A percentile compares a stretch with the other conserved stretches of the same genome.
These are phyloP conservation scores for Micromesistius poutassou DNA, from an alignment of 2,797 vertebrate species.

Conservation along the genomic window DNA sequence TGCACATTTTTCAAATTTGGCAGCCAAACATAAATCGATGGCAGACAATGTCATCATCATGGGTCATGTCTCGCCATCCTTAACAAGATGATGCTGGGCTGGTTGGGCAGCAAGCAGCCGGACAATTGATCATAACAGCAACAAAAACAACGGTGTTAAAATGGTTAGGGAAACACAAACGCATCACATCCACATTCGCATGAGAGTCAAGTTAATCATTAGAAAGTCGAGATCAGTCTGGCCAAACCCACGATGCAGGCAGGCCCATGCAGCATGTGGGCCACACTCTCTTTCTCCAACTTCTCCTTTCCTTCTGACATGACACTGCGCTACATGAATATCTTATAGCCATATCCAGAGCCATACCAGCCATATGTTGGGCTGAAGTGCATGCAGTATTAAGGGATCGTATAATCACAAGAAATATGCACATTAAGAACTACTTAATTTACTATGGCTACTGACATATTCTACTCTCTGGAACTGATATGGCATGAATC, in stretches of 20 bases:
- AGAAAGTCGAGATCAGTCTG: constrained; percentile 24
- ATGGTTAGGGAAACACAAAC: constrained; percentile 56
- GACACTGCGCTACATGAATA: not conserved
- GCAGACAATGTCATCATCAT: constrained; percentile 41
- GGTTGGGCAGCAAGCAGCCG: constrained; percentile 47
- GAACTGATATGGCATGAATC: not conserved
- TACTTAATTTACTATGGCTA: too few relatives aligned
- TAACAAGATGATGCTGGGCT: constrained; percentile 30
- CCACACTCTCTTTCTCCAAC: not conserved
- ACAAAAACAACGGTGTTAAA: constrained; percentile 36
- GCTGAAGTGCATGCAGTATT: not conserved
- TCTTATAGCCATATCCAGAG: not conserved
- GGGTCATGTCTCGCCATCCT: constrained; percentile 60
- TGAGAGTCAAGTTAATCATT: constrained; percentile 36
- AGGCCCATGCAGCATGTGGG: constrained; percentile 35
- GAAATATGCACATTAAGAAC: not conserved
- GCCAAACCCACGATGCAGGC: constrained; percentile 43
- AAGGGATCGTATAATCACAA: not conserved
- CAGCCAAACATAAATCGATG: not conserved
- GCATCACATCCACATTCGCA: constrained; percentile 34
- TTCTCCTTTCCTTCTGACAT: not conserved
- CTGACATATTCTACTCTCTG: not conserved
- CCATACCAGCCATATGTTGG: not conserved
- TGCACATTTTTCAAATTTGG: not conserved
- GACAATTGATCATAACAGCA: constrained; percentile 31